A percentile compares a stretch with the other conserved stretches of the same genome.
phyloP scores from a whole-genome alignment of 2,797 vertebrate genomes.

The Hylomyscus alleni region DNA sequence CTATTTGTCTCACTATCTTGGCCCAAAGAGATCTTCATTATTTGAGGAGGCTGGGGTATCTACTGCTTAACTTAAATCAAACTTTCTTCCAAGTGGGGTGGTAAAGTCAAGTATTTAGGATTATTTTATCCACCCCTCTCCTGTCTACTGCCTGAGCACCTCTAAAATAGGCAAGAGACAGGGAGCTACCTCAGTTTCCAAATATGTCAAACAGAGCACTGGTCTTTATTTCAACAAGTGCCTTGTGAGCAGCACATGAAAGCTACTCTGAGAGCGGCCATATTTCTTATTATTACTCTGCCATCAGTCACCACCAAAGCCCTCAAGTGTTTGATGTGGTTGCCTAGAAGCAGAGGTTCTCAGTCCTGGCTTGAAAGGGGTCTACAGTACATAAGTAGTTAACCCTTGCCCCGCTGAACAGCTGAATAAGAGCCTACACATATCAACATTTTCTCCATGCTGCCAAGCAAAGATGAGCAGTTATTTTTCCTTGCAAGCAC shows the following conservation, averaged over 20 bases:
- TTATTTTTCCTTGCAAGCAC: neutral
- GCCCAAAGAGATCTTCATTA: neutral
- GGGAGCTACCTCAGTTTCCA: conserved; percentile 78
- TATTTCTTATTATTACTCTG: conserved; percentile 75
- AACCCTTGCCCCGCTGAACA: conserved; percentile 78
- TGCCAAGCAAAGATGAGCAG: neutral
- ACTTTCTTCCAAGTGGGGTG: neutral
- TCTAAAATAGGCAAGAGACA: conserved; percentile 21
- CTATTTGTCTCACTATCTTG: neutral
- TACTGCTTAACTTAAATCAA: neutral
- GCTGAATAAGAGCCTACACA: conserved; percentile 28
- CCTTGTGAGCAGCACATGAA: neutral
- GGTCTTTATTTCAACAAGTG: conserved; percentile 67
- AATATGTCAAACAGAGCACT: conserved; percentile 55
- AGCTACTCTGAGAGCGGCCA: neutral
- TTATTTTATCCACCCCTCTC: neutral
- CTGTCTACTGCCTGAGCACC: neutral
- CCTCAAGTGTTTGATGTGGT: conserved; percentile 52
- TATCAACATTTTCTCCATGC: conserved; percentile 14
- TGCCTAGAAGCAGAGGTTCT: conserved; percentile 72
- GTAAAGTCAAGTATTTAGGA: conserved; percentile 22
- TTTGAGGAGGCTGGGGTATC: neutral
- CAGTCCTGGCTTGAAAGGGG: conserved; percentile 68
- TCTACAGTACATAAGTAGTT: conserved; percentile 69
- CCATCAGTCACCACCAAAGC: conserved; percentile 67